Base-by-base conservation (phyloP, 2,797 vertebrate species). In the Alosa sapidissima region DNA sequence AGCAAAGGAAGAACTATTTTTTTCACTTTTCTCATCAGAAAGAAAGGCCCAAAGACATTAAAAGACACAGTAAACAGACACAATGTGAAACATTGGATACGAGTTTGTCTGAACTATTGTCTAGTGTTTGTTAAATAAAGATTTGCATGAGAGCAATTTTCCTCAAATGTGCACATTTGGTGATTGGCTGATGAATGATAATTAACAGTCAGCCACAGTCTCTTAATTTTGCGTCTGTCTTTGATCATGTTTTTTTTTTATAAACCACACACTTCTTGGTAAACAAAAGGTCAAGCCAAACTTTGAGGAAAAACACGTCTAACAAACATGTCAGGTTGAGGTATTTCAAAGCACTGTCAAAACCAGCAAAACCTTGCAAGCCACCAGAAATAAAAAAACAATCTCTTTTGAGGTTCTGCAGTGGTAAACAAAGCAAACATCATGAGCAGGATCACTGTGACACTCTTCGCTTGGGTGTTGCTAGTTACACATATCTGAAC, bases 371-470 rank as follows among this genome's bases (percentile, higher is more conserved):
- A 19, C 65, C 68, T 75, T 16, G 14, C 36, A 14, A 75, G 68
- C 68, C 68, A 75, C 33, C 68, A 75, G 68, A 45, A 75, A 75
- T 41, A 75, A 75, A 4, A 58, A 36, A 51, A 45, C 68, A 41
- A 13, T 72, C 36, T 75, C 62, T 75, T 75, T 45, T 41, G 33
- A 75, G 68, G 33, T 75, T 16, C 33, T 75, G 68, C 24, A 75
- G 68, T 41, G 68, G 68, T 45, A 75, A 75, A 75, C 36, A 75
- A 75, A 75, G 14, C 36, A 72, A 41, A 41, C 13, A 72, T 41
- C 14, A 72, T 6, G 24, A 36, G 24, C 6, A 68, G 62, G 65
- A 72, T 55, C 21, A 55, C 65, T 72, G 33, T 72, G 65, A 11
- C 33, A 28, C 65, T 75, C 41, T 75, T 41, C 41, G 1, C 36